These are phyloP conservation scores for Baronia brevicornis DNA, from an alignment of 2,888 invertebrate species.

Conservation along the genomic window DNA sequence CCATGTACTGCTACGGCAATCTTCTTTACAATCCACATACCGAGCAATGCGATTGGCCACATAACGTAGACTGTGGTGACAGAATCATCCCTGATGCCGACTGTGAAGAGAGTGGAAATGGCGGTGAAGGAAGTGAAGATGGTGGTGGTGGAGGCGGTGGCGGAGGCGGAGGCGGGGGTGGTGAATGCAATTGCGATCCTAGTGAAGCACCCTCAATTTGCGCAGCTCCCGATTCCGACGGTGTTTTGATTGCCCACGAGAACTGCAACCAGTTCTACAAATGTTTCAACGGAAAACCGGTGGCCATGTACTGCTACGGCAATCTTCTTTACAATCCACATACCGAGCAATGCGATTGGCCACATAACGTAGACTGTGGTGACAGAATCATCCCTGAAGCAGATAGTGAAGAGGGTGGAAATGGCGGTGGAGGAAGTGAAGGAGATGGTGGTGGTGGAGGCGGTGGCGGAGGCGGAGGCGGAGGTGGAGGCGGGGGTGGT, in stretches of 20 bases:
- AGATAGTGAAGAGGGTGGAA: conserved; percentile 6
- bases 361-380: conserved; percentile 28
- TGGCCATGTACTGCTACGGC: conserved; percentile 22
- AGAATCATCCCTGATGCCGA: too few relatives aligned
- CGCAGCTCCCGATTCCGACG: too few relatives aligned
- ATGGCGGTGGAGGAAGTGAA: conserved; percentile 1
- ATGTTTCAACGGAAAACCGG: conserved; percentile 24
- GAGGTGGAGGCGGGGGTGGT: too few relatives aligned
- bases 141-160: too few relatives aligned
- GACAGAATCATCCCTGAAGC: conserved; percentile 21
- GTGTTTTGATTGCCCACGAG: conserved; percentile 33
- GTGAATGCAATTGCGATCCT: too few relatives aligned
- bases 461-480: conserved; percentile 8
- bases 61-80: too few relatives aligned
- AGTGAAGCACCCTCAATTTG: too few relatives aligned
- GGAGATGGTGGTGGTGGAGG: conserved; percentile 8
- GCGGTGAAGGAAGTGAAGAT: too few relatives aligned
- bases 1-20: too few relatives aligned
- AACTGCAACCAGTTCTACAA: conserved; percentile 35
- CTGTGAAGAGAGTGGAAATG: too few relatives aligned
- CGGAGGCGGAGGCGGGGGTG: too few relatives aligned
- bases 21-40: conserved; percentile 21
- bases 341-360: conserved; percentile 31
- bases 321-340: conserved; percentile 28
- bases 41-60: conserved; percentile 24